Conservation (phyloP, 92 coral and sea anemone genomes). For the Zoanthus sansibaricus region DNA sequence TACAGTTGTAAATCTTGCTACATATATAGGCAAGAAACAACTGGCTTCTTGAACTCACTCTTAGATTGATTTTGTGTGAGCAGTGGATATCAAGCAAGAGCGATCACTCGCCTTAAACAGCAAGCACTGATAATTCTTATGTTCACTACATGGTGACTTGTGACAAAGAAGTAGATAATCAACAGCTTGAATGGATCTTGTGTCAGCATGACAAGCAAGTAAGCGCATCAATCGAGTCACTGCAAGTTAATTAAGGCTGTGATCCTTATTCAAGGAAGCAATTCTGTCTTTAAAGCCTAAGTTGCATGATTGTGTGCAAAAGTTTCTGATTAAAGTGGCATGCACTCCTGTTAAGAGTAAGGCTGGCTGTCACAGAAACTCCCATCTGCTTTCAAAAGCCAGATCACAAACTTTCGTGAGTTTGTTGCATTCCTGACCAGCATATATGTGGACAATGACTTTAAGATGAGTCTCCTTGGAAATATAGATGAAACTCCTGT, state of each 20-base stretch:
- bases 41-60: too few species aligned
- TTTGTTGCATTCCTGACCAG: neutral
- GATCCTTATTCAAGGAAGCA: conserved; percentile 8
- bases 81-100: too few species aligned
- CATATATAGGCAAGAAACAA: too few species aligned
- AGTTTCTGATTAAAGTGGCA: conserved; percentile 7
- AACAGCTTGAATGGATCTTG: neutral
- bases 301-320: conserved; percentile 5
- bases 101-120: too few species aligned
- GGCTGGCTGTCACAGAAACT: conserved; percentile 16
- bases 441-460: neutral
- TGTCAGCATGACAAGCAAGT: neutral
- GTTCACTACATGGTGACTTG: too few species aligned
- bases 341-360: conserved; percentile 5
- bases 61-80: too few species aligned
- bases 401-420: neutral
- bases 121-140: too few species aligned
- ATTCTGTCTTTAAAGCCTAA: conserved; percentile 9
- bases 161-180: neutral
- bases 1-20: too few species aligned
- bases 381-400: conserved; percentile 9
- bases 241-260: conserved; percentile 19
- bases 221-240: neutral
- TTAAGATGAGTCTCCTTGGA: neutral
- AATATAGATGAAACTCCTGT: neutral